phyloP scores from a whole-genome alignment of 2,888 invertebrate species.

The Gari tellinella region DNA sequence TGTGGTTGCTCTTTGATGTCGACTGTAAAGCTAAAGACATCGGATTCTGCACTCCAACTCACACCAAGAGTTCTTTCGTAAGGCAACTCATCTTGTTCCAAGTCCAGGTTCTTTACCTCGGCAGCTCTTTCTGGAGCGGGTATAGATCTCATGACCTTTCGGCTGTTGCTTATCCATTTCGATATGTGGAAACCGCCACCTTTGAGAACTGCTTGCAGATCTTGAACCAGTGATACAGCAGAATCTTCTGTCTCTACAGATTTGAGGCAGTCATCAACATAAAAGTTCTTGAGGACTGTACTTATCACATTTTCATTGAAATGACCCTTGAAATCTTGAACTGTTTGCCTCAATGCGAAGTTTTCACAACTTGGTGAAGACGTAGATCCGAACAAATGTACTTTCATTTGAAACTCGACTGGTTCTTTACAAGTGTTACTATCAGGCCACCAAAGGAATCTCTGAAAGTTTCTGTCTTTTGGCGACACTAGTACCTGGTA shows the following conservation, averaged over 20 bases:
- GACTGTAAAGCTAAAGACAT: conserved; percentile 33
- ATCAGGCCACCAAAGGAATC: conserved; percentile 41
- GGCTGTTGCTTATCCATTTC: conserved; percentile 54
- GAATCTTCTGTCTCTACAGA: conserved; percentile 18
- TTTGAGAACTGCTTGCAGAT: conserved; percentile 17
- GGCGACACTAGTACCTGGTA: conserved; percentile 25
- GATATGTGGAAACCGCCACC: conserved; percentile 48
- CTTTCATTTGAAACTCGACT: not conserved
- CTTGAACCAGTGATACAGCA: conserved; percentile 24
- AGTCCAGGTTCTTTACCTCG: conserved; percentile 30
- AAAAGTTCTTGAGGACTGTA: conserved; percentile 29
- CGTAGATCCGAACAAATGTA: conserved; percentile 28
- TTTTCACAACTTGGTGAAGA: conserved; percentile 47
- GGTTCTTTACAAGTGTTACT: conserved; percentile 3
- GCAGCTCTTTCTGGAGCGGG: conserved; percentile 40
- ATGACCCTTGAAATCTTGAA: conserved; percentile 2
- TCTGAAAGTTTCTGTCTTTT: conserved; percentile 2
- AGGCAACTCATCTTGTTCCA: conserved; percentile 30
- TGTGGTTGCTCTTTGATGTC: conserved; percentile 36
- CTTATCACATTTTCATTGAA: conserved; percentile 23
- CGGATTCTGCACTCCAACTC: conserved; percentile 29
- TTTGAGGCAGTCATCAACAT: conserved; percentile 56
- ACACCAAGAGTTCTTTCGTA: conserved; percentile 46
- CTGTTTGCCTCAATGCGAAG: conserved; percentile 27
- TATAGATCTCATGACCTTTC: conserved; percentile 49